These are phyloP conservation scores for Paracentrotus lividus DNA, from an alignment of 53 echinoderm and acorn worm species.

Conservation along the genomic window DNA sequence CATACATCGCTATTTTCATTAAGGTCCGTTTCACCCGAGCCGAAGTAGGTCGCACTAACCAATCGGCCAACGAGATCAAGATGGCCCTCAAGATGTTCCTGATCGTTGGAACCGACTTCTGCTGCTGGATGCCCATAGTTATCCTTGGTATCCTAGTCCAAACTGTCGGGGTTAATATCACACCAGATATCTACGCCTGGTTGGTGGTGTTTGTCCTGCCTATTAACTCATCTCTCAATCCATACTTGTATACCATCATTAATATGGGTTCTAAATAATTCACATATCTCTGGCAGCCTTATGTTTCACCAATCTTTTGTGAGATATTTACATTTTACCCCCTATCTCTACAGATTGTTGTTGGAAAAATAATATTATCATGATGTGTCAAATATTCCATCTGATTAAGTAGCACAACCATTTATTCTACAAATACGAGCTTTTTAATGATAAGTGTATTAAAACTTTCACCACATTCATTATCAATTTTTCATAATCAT, in stretches of 20 bases:
- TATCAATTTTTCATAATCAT: too few relatives aligned
- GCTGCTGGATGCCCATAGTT: slow-evolving; percentile 75
- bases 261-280: background rate
- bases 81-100: slow-evolving; percentile 72
- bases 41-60: slow-evolving; percentile 30
- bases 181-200: slow-evolving; percentile 67
- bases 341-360: too few relatives aligned
- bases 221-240: slow-evolving; percentile 60
- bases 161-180: slow-evolving; percentile 50
- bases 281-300: too few relatives aligned
- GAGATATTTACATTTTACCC: too few relatives aligned
- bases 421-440: too few relatives aligned
- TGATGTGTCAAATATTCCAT: too few relatives aligned
- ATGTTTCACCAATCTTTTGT: too few relatives aligned
- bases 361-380: too few relatives aligned
- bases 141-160: slow-evolving; percentile 75
- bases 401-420: too few relatives aligned
- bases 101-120: slow-evolving; percentile 71
- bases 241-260: slow-evolving; percentile 73
- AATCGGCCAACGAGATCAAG: slow-evolving; percentile 64
- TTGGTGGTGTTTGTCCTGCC: slow-evolving; percentile 70
- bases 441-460: too few relatives aligned
- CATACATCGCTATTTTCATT: slow-evolving; percentile 69
- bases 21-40: slow-evolving; percentile 23
- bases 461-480: too few relatives aligned